These are phyloP conservation scores for Sebastes kiyomatsui DNA, from an alignment of 2,797 vertebrate genomes.

Conservation along the genomic window DNA sequence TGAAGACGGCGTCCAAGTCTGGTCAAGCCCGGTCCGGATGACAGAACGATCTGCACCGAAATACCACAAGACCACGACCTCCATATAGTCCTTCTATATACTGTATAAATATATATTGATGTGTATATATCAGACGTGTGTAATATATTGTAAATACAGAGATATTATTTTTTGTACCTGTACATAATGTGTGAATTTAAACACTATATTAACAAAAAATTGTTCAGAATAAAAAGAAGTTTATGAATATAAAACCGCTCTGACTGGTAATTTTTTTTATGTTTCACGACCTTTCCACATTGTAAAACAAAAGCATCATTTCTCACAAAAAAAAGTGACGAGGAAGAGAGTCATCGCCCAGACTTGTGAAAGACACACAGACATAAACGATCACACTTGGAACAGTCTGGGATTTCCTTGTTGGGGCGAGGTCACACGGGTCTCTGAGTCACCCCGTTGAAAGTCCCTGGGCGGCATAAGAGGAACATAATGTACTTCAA, in stretches of 20 bases:
- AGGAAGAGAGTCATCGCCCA: slow-evolving; percentile 34
- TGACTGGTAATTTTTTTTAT: slow-evolving; percentile 1
- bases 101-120: slow-evolving; percentile 52
- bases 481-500: slow-evolving; percentile 57
- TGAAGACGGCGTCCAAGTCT: slow-evolving; percentile 54
- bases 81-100: slow-evolving; percentile 38
- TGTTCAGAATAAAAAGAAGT: slow-evolving; percentile 66
- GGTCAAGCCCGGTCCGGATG: slow-evolving; percentile 36
- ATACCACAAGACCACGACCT: slow-evolving; percentile 38
- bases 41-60: slow-evolving; percentile 42
- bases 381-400: slow-evolving; percentile 32
- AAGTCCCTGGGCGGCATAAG: slow-evolving; percentile 68
- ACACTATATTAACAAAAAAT: slow-evolving; percentile 79
- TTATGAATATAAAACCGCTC: slow-evolving; percentile 47
- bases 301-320: neutral
- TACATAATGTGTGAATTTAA: slow-evolving; percentile 77
- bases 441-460: slow-evolving; percentile 72
- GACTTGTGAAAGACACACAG: slow-evolving; percentile 31
- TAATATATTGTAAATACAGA: slow-evolving; percentile 84
- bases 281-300: slow-evolving; percentile 11
- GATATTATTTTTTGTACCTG: slow-evolving; percentile 84
- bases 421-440: slow-evolving; percentile 67
- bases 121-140: slow-evolving; percentile 68
- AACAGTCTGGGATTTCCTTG: slow-evolving; percentile 78
- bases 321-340: slow-evolving; percentile 28